A percentile compares a stretch with the other conserved stretches of the same genome.
Evolutionary conservation across 2,888 invertebrate species (phyloP).

Genomic region (Meandrusa payeni): DNA sequence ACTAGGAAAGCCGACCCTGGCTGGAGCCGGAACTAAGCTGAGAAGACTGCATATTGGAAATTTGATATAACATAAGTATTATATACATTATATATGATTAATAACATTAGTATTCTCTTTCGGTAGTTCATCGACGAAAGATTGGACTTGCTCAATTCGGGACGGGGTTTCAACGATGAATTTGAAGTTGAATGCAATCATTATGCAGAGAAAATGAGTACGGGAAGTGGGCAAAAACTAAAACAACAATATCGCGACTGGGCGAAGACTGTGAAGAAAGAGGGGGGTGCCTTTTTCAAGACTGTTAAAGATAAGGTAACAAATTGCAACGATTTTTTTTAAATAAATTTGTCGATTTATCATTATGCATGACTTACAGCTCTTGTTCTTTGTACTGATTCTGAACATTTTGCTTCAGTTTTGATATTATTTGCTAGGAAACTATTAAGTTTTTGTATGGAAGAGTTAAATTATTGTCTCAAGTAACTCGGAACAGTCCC

Average conservation of each 20-base stretch:
- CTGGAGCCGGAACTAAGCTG: too few relatives aligned
- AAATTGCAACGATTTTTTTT: background rate
- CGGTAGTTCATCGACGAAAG: conserved; percentile 95
- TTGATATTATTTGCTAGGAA: too few relatives aligned
- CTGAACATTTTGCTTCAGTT: too few relatives aligned
- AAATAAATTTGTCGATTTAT: background rate
- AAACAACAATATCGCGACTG: conserved; percentile 85
- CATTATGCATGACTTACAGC: background rate
- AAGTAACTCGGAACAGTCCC: too few relatives aligned
- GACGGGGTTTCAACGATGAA: conserved; percentile 95
- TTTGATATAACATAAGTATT: too few relatives aligned
- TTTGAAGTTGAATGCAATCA: conserved; percentile 91
- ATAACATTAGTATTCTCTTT: too few relatives aligned
- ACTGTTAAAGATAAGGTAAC: conserved; percentile 93
- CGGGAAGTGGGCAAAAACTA: conserved; percentile 70
- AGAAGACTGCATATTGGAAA: too few relatives aligned
- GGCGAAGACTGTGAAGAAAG: conserved; percentile 88
- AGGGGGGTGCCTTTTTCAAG: conserved; percentile 91
- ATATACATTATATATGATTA: too few relatives aligned
- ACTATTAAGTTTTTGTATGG: too few relatives aligned
- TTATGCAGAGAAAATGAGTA: conserved; percentile 79
- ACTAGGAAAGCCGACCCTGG: too few relatives aligned
- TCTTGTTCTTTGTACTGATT: too few relatives aligned
- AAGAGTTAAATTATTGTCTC: too few relatives aligned
- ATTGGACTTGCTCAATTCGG: conserved; percentile 94